Base-by-base conservation (phyloP, 2,113 vertebrate species). In the Acanthochromis polyacanthus region DNA sequence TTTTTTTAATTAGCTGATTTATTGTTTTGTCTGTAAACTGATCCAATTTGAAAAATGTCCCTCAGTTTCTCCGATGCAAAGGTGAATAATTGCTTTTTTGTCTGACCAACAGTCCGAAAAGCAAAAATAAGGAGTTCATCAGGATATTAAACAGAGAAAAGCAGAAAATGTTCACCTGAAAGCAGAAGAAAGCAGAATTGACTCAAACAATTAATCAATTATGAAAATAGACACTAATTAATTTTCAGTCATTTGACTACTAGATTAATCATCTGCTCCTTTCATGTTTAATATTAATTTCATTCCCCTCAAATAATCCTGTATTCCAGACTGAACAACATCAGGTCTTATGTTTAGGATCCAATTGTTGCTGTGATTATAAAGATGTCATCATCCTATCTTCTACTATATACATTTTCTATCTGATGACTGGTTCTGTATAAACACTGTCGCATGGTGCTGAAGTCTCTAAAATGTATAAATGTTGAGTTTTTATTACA, bases 1-100 rank as follows among this genome's bases (percentile, higher is more conserved):
- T 75, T 79, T 75, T 79, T 55, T 16, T 19, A 30, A 69, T 60
- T 38, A 85, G 32, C 51, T 48, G 43, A 75, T 83, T 55, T 20
- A 60, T 81, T 45, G 48, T 43, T 68, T 74, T 52, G 46, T 61
- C 75, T 68, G 19, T 56, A 36, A 61, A 78, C 71, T 71, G 59
- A 83, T 62, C 51, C 22, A 55, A 5, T 22, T 11, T 59, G 57
- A 73, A 36, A 66, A 78, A 63, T 58, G 14, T 9, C 51, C 17
- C 20, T 23, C 5, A 46, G 25, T 68, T 68, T 59, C 4, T 15
- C 56, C 55, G 28, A 75, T 43, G 46, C 14, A 38, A 78, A 71
- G 79, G 65, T 75, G 66, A 71, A 9, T 45, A 23, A 61, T 32
- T 23, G 46, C 50, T 32, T 83, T 71, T 84, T 62, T 38, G 16